Evolutionary conservation across 2,113 vertebrate species (phyloP).

Genomic region (Cairina moschata): DNA sequence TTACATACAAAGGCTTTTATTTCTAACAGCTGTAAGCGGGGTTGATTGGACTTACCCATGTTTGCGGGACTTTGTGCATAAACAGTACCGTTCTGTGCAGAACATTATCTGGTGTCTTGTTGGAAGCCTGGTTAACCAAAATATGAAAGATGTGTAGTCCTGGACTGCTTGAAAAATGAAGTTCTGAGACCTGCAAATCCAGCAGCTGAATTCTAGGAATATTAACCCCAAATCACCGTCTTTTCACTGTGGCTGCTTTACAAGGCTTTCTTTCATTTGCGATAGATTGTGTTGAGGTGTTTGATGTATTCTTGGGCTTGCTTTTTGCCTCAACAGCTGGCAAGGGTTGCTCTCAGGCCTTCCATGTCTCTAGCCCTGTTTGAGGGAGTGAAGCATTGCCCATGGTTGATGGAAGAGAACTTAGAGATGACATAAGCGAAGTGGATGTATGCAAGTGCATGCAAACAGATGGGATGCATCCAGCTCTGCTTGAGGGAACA

Average conservation of each 20-base stretch:
- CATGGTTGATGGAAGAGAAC: background rate
- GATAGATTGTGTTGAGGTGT: background rate
- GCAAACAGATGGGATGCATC: background rate
- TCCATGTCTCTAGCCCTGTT: background rate
- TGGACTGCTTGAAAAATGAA: background rate
- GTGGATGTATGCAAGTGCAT: background rate
- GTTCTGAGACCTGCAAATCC: background rate
- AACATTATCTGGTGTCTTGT: background rate
- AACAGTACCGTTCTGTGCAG: background rate
- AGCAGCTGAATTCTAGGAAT: background rate
- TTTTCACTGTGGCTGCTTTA: background rate
- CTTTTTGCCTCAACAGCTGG: background rate
- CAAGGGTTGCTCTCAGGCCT: background rate
- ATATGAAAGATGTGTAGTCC: background rate
- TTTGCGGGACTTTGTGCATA: background rate
- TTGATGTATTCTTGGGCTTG: background rate
- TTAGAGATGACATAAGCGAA: background rate
- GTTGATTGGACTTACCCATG: background rate
- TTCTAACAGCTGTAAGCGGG: background rate
- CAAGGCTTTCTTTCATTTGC: background rate
- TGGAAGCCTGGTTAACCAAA: background rate
- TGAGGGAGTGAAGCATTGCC: background rate
- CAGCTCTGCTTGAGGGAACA: background rate
- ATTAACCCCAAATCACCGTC: background rate
- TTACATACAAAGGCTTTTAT: background rate